phyloP scores from a whole-genome alignment of 2,113 vertebrate genomes.

The Trematocara variabile region DNA sequence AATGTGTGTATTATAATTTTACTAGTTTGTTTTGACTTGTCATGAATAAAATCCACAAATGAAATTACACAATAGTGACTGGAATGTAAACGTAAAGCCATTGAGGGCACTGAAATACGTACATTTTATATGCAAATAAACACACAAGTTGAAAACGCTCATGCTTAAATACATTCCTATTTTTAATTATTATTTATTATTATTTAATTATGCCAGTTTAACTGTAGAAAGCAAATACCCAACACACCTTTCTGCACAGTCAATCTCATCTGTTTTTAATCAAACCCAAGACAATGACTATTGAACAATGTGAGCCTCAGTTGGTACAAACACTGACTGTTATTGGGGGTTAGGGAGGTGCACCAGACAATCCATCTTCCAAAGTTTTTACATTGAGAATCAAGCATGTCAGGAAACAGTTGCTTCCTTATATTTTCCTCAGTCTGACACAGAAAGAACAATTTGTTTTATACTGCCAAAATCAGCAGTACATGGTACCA shows the following conservation, averaged over 20 bases:
- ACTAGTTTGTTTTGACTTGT: no score
- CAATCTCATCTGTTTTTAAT: not conserved
- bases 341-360: not conserved
- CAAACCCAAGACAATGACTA: not conserved
- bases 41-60: not conserved
- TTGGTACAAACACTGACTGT: slow-evolving; percentile 8
- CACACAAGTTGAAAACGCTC: not conserved
- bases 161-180: not conserved
- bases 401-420: slow-evolving; percentile 55
- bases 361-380: not conserved
- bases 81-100: not conserved
- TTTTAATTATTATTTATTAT: not conserved
- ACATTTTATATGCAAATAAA: not conserved
- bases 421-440: slow-evolving; percentile 58
- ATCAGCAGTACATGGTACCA: slow-evolving; percentile 8
- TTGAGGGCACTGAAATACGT: accelerated
- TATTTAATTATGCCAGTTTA: not conserved
- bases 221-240: not conserved
- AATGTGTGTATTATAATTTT: no score
- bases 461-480: slow-evolving; percentile 1
- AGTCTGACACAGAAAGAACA: not conserved
- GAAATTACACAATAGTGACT: not conserved
- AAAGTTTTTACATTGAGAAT: not conserved
- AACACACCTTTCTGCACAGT: not conserved
- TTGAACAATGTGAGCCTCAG: not conserved